phyloP scores from a whole-genome alignment of 64 coral and sea anemone genomes.

The Catalaphyllia jardinei region DNA sequence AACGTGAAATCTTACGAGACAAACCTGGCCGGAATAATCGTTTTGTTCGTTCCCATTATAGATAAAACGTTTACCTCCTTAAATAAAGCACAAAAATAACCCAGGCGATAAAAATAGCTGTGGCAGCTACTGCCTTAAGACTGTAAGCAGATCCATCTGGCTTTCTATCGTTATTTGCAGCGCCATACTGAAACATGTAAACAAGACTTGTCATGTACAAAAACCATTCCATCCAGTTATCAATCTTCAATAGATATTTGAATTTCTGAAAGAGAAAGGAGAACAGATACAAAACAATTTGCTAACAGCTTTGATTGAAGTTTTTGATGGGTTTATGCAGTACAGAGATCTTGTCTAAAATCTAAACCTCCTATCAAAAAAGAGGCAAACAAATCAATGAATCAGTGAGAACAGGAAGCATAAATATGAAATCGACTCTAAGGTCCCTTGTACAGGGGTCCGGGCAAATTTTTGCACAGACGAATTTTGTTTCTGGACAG shows the following conservation, averaged over 20 bases:
- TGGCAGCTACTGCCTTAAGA: conserved; percentile 66
- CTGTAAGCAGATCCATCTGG: conserved; percentile 5
- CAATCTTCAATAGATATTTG: conserved; percentile 84
- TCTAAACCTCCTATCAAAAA: too few relatives aligned
- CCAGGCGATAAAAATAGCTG: conserved; percentile 93
- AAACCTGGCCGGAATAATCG: background rate
- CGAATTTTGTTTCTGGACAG: too few relatives aligned
- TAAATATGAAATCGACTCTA: too few relatives aligned
- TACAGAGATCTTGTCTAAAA: too few relatives aligned
- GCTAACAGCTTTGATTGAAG: background rate
- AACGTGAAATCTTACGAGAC: background rate
- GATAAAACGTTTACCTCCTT: conserved; percentile 60
- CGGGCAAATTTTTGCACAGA: too few relatives aligned
- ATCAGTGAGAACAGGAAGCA: too few relatives aligned
- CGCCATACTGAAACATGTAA: conserved; percentile 80
- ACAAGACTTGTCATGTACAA: conserved; percentile 92
- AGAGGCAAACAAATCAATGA: too few relatives aligned
- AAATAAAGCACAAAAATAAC: conserved; percentile 97
- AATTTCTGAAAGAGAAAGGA: conserved; percentile 69
- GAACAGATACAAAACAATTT: background rate
- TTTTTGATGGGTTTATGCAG: too few relatives aligned
- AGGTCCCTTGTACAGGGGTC: too few relatives aligned
- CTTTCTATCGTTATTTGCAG: background rate
- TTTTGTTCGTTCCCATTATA: background rate
- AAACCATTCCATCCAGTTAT: conserved; percentile 99